Evolutionary conservation across 2,797 vertebrate genomes (phyloP), one percentile per base, ranked within the genome.

Genomic region (Labroides dimidiatus): DNA sequence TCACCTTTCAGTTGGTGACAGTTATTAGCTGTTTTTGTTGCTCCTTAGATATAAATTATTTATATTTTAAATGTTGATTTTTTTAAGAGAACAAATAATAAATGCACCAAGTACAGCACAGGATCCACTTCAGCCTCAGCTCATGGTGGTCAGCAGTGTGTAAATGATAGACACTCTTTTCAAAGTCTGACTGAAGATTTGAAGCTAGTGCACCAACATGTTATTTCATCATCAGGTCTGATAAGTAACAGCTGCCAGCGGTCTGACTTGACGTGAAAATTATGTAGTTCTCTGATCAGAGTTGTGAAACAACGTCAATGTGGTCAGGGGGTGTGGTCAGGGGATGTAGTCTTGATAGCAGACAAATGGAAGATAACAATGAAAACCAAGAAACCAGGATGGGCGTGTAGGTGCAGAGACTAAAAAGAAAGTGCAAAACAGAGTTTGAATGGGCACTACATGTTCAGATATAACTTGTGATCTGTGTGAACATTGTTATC

Each of bases 171-270:
- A 59, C 42, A 33, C 8, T 33, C 49, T 30, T 56, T 27, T 65
- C 20, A 14, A 23, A 1, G 10, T 10, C 36, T 53, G 21, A n/a
- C 55, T 53, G 16, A 41, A 44, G 44, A 45, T 19, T 43, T 54
- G 43, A 72, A 33, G 10, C 23, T 7, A 1, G 14, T 39, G 11
- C 39, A 41, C 6, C 27, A 23, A 20, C 19, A 27, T 20, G 42
- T 44, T 74, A 23, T 24, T 58, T 24, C n/a, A 55, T 17, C 4
- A 56, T 21, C 51, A 60, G 44, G 42, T 67, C 55, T 53, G 54
- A 17, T 70, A 66, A 78, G 15, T 74, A 64, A 78, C 65, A 33
- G 52, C 64, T 60, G 64, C 36, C 37, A 17, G 27, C 33, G 49
- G 44, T 52, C 64, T 44, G 56, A 73, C 54, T 53, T 47, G 27